Base-by-base conservation (phyloP, 2,797 vertebrate genomes). In the Megalops cyprinoides region DNA sequence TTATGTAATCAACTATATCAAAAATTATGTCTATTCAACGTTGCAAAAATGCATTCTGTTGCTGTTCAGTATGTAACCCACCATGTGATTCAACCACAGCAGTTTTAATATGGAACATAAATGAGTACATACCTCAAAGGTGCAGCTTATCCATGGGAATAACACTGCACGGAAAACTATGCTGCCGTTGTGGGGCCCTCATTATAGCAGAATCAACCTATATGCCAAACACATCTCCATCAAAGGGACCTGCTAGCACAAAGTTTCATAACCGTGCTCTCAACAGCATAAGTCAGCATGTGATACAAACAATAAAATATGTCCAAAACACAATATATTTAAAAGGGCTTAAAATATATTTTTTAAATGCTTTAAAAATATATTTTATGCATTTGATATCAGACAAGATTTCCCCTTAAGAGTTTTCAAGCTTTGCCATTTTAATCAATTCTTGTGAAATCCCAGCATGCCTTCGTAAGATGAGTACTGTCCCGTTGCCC, bases 401-500 rank as follows among this genome's bases (percentile, higher is more conserved):
- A 34, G 62, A 37, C 14, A 34, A 31, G 31, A 67, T 18, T 67
- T 67, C 28, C 5, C 14, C 14, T 9, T 10, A 14, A 28, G 25
- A 67, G 62, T 9, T 28, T 25, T 28, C 12, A 25, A 60, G n/a
- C 56, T 25, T 60, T 25, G 28, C 62, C 65, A 69, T 42, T 69
- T 8, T 20, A 42, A 42, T 69, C 3, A 42, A 69, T 44, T 20
- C 37, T 34, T 31, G 37, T 3, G 60, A 31, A 34, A 65, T 65
- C 55, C 55, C 60, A 65, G n/a, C 34, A 31, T 18, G 25, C 37
- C 37, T 42, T 23, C n/a, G 3, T 69, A 23, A 42, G 44, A 44
- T 42, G 39, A 20, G 10, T 18, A 76, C 73, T 82, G 67, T 56
- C 55, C 67, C 51, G 81, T 73, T 49, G 76, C 48, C 46, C 74